Base-by-base conservation (phyloP, 1,140 invertebrate genomes). In the Camponotus vicinus region DNA sequence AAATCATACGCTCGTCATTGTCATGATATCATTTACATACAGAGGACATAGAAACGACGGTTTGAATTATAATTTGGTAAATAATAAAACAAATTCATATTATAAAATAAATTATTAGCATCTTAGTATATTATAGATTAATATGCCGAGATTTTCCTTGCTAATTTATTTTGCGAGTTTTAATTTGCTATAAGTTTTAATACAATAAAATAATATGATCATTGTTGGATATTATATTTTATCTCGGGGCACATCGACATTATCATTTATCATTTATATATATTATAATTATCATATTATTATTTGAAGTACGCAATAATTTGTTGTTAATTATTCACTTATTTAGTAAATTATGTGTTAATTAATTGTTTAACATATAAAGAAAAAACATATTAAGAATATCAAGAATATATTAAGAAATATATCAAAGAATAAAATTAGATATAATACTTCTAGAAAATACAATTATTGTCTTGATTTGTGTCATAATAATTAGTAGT, bases 61-160 rank as follows among this genome's bases (percentile, higher is more conserved):
- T 5, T 37, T 37, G 2, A 37, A 49, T 52, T 8, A 32, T 2
- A 13, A 70, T 70, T 52, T 7, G 11, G 67, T 21, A 21, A 21
- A 21, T 21, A 21, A 21, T 70, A 70, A 70, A 21, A 67, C 64
- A 49, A 70, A 49, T 70, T 70, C 5, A 52, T 52, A 70, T 70
- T 70, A 7, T 37, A 37, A 37, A 37, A 37, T 37, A 2, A 37
- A 37, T 37, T 5, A 37, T 37, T 37, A 37, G 37, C 37, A 32
- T 49, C 32, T 67, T 34, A 4, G 7, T 9, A 27, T 49, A 15
- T n/a, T 49, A 0, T n/a, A 69, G 27, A 45, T 8, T 69, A 27
- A 69, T 27, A 69, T 42, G n/a, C 21, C 27, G 6, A 70, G 27
- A 13, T 32, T 70, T 70, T 32, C 27, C n/a, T 52, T 2, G 27